Conservation (phyloP, 2,113 vertebrate species). For the human (Homo sapiens) region DNA sequence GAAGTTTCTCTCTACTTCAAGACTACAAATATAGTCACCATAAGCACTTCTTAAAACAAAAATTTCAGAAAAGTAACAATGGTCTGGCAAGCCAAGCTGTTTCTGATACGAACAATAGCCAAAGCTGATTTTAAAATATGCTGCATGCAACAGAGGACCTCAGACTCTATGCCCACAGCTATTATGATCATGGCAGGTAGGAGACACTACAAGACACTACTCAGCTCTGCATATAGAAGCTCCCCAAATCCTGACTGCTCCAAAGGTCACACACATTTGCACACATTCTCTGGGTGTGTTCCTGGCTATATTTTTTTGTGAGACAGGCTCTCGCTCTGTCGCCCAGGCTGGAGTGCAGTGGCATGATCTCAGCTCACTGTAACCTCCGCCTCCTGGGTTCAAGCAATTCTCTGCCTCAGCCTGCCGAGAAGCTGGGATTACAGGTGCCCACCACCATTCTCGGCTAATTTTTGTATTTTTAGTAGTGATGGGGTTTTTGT, state of each 20-base stretch:
- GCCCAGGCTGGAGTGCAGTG: no score
- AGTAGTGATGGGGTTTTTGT: no score
- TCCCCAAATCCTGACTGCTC: background rate
- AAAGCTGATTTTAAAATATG: background rate
- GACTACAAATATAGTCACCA: background rate
- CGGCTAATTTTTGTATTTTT: no score
- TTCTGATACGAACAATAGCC: background rate
- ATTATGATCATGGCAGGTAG: background rate
- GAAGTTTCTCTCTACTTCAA: background rate
- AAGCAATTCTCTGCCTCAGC: no score
- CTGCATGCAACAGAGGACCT: background rate
- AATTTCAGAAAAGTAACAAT: background rate
- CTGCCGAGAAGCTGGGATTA: no score
- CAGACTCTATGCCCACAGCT: background rate
- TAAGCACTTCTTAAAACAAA: background rate
- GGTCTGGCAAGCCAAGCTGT: background rate
- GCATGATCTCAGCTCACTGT: no score
- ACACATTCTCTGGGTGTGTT: no score
- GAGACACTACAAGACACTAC: fast-evolving
- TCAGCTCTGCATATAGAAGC: fast-evolving
- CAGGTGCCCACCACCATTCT: no score
- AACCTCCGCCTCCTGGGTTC: no score
- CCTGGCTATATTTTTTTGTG: no score
- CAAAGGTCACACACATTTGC: background rate
- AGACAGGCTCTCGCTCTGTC: no score